Evolutionary conservation across 2,888 invertebrate genomes (phyloP).

Genomic region (Allygus modestus): DNA sequence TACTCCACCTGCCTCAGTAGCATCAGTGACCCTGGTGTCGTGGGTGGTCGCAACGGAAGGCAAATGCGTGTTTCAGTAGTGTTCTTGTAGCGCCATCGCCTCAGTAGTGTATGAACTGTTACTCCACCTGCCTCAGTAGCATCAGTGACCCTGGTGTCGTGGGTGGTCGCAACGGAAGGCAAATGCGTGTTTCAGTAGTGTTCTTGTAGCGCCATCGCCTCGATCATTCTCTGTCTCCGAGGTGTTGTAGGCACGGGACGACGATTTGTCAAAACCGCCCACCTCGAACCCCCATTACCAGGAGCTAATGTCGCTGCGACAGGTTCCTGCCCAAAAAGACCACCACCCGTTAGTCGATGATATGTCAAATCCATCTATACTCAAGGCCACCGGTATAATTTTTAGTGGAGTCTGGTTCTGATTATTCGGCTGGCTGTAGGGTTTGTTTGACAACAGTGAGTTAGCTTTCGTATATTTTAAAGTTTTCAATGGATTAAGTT

Average conservation of each 20-base stretch:
- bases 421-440: too few species aligned
- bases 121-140: conserved; percentile 3
- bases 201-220: conserved; percentile 4
- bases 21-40: too few species aligned
- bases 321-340: conserved; percentile 46
- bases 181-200: conserved; percentile 39
- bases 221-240: conserved; percentile 31
- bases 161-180: conserved; percentile 22
- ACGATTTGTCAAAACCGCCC: conserved; percentile 45
- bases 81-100: neutral
- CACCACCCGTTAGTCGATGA: conserved; percentile 5
- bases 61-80: conserved; percentile 27
- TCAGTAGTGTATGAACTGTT: too few species aligned
- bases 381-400: conserved; percentile 2
- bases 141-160: neutral
- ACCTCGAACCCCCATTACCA: conserved; percentile 31
- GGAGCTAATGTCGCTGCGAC: conserved; percentile 38
- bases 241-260: neutral
- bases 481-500: too few species aligned
- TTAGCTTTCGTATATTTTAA: too few species aligned
- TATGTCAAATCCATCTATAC: neutral
- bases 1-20: neutral
- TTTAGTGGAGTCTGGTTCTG: neutral
- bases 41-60: too few species aligned
- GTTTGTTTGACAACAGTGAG: too few species aligned